Evolutionary conservation across 2,888 invertebrate genomes (phyloP), one percentile per base, ranked within the genome.

Genomic region (Rhagophthalmus giganteus): DNA sequence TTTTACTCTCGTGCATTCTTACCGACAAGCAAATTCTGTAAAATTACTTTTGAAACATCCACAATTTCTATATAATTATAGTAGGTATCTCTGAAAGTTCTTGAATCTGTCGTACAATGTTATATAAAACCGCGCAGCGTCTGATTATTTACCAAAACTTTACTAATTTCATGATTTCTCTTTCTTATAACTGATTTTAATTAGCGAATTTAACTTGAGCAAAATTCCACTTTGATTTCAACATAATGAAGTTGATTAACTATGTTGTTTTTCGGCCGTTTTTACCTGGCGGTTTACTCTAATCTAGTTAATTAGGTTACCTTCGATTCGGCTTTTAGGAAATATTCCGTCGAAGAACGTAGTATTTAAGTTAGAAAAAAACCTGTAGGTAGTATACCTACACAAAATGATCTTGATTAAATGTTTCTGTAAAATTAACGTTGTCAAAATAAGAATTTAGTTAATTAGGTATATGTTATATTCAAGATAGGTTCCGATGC

Each of bases 1-100:
- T 46, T 52, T 52, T 51, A 52, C 39, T 9, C 15, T 14, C 39
- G 28, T 39, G 39, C 30, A 39, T 27, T 39, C 28, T 39, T 25
- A 27, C 15, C 39, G 39, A 27, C 30, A 15, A 39, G 39, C 39
- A 30, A 39, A 28, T 39, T 30, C 26, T 6, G 27, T 38, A 16
- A 39, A 39, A 39, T 28, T 39, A 28, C 39, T 39, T 39, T 39
- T 10, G 28, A 30, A 39, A 39, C 39, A 39, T 39, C 39, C 30
- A 30, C 27, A 39, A 39, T 39, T 39, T 39, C 39, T 39, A 39
- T 39, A 28, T 38, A 38, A 38, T 38, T 38, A 38, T 30, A 26
- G 27, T 28, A 39, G 39, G 27, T 30, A 1, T 30, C 28, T 13
- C 9, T 14, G 7, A 28, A 37, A 39, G 16, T 39, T 39, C 7